phyloP scores from a whole-genome alignment of 2,888 invertebrate genomes.

The Cantharis flavilabris region DNA sequence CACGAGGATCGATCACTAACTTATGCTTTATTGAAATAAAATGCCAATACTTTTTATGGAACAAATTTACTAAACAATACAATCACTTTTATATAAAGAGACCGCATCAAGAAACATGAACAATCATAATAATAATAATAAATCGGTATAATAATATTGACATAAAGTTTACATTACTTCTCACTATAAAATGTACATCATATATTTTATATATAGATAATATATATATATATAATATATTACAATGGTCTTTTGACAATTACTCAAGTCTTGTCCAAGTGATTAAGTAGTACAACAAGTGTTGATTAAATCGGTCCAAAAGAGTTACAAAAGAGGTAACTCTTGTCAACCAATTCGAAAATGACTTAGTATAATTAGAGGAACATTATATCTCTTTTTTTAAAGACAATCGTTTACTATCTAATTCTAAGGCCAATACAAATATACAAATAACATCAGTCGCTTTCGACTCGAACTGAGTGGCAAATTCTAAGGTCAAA shows the following conservation, averaged over 20 bases:
- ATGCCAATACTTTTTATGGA: slow-evolving; percentile 43
- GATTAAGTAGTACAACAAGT: slow-evolving; percentile 51
- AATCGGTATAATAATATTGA: slow-evolving; percentile 48
- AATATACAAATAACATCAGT: slow-evolving; percentile 39
- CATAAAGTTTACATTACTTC: slow-evolving; percentile 49
- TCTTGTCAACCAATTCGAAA: slow-evolving; percentile 51
- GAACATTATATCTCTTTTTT: slow-evolving; percentile 56
- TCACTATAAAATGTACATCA: slow-evolving; percentile 52
- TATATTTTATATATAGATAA: slow-evolving; percentile 33
- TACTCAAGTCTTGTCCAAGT: slow-evolving; percentile 52
- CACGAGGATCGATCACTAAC: background rate
- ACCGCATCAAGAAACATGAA: slow-evolving; percentile 54
- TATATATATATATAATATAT: slow-evolving; percentile 39
- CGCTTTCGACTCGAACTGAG: slow-evolving; percentile 24
- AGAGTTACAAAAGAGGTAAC: slow-evolving; percentile 19
- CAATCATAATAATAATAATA: slow-evolving; percentile 42
- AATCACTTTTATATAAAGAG: slow-evolving; percentile 52
- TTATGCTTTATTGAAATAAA: slow-evolving; percentile 8
- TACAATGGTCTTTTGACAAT: slow-evolving; percentile 54
- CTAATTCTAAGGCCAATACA: slow-evolving; percentile 44
- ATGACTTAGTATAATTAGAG: slow-evolving; percentile 57
- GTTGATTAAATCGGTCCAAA: slow-evolving; percentile 27
- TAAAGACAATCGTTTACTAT: slow-evolving; percentile 45
- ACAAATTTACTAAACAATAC: slow-evolving; percentile 57
- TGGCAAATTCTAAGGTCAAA: background rate